Evolutionary conservation across 2,113 vertebrate genomes (phyloP).

Genomic region (Cebus imitator): DNA sequence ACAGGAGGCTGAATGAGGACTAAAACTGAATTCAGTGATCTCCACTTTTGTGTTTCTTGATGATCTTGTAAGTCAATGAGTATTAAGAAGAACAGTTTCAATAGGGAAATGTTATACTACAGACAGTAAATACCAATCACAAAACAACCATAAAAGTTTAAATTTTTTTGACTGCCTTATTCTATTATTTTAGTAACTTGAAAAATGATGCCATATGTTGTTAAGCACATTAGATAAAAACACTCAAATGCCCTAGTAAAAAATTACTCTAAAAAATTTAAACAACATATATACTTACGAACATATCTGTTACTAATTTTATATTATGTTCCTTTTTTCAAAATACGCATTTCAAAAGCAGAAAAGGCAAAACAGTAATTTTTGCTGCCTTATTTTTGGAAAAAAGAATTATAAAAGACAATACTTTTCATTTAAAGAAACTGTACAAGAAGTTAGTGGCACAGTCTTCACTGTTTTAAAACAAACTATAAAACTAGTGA

Average conservation of each 20-base stretch:
- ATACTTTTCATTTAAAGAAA: constrained; percentile 15
- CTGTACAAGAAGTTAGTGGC: not conserved
- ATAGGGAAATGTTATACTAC: not conserved
- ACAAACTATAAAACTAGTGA: not conserved
- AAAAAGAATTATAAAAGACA: not conserved
- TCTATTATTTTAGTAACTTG: constrained; percentile 33
- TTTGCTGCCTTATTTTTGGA: not conserved
- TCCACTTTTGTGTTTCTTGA: not conserved
- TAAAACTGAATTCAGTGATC: not conserved
- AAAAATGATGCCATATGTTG: constrained; percentile 18
- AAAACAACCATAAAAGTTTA: constrained; percentile 13
- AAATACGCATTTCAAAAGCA: constrained; percentile 18
- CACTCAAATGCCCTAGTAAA: not conserved
- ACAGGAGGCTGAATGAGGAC: not conserved
- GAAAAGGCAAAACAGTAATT: not conserved
- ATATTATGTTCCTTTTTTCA: not conserved
- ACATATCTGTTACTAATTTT: not conserved
- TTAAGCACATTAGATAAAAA: constrained; percentile 47
- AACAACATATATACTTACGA: not conserved
- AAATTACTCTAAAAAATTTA: constrained; percentile 28
- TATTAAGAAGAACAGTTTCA: not conserved
- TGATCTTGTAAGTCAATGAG: not conserved
- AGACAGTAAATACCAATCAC: not conserved
- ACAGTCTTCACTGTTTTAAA: not conserved
- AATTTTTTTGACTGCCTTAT: not conserved